Evolutionary conservation across 2,888 invertebrate genomes (phyloP), one percentile per base, ranked within the genome.

Genomic region (Cacoxenus indagator): DNA sequence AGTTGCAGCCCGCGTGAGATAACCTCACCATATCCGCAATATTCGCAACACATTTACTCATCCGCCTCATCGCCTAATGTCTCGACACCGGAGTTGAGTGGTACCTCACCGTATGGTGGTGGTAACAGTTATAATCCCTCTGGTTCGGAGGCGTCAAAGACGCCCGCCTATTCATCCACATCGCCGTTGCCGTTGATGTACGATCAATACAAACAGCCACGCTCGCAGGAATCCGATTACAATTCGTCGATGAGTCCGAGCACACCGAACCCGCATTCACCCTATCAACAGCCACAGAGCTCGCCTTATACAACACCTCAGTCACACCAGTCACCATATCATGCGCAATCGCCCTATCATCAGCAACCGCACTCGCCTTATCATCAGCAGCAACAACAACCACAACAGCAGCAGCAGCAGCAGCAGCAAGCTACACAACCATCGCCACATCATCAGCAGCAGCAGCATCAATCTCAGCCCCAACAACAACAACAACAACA

Each of bases 1-100:
- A 94, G 93, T 75, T 94, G 94, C 82, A 94, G 94, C 84, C 95
- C 95, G 0, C 91, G 94, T 57, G 92, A 94, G 77, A 93, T 92
- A 67, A 91, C 91, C 62, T 90, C 91, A 0, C 91, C 91, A 64
- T 90, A 90, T 82, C 90, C 90, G 11, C 90, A 90, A 64, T 90
- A 90, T 80, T 90, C 90, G 14, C 90, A 90, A 29, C 91, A 91
- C 72, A 90, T 91, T 64, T 91, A 92, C 82, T 90, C 91, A 0
- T 90, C 91, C 0, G 90, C 91, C 4, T 89, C 89, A 1, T 90
- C 91, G 0, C 90, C 91, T 0, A 90, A 89, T 70, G 89, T 89
- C 0, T 87, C 87, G 4, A 89, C 89, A n/a, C 89, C 89, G 37
- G 87, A 87, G 59, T 72, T 87, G 64, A 87, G 85, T 68, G 86